phyloP scores from a whole-genome alignment of 92 coral and sea anemone species.

The Actinernus sp. region DNA sequence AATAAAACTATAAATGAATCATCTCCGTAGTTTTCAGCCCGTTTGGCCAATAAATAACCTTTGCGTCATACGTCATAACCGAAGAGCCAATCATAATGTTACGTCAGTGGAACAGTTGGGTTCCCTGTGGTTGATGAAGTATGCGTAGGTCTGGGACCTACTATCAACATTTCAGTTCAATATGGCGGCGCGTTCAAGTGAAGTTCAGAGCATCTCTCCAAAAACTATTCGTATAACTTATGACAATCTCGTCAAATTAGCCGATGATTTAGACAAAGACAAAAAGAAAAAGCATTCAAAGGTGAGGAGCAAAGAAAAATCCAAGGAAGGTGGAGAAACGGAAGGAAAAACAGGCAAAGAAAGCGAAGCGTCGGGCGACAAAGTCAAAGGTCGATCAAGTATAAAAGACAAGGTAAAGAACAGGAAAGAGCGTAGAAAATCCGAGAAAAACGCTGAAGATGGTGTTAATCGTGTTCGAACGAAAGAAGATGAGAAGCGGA shows the following conservation, averaged over 20 bases:
- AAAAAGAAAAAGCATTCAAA: slow-evolving; percentile 41
- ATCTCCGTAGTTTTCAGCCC: too few relatives aligned
- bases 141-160: slow-evolving; percentile 3
- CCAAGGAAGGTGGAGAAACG: slow-evolving; percentile 28
- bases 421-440: neutral
- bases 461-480: slow-evolving; percentile 11
- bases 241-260: slow-evolving; percentile 71
- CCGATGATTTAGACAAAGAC: slow-evolving; percentile 66
- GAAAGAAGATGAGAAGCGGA: slow-evolving; percentile 16
- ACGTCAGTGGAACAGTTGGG: too few relatives aligned
- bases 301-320: slow-evolving; percentile 22
- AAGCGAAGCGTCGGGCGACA: slow-evolving; percentile 12
- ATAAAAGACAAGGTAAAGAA: slow-evolving; percentile 4
- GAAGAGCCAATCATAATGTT: too few relatives aligned
- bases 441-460: slow-evolving; percentile 2
- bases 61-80: too few relatives aligned
- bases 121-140: slow-evolving; percentile 2
- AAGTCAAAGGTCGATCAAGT: neutral
- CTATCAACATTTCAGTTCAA: slow-evolving; percentile 14
- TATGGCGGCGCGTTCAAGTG: slow-evolving; percentile 94
- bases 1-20: too few relatives aligned
- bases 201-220: slow-evolving; percentile 17
- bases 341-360: slow-evolving; percentile 5
- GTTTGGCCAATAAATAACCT: too few relatives aligned
- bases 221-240: slow-evolving; percentile 73